Evolutionary conservation across 2,797 vertebrate species (phyloP), one percentile per base, ranked within the genome.

Genomic region (Ciconia nigra): DNA sequence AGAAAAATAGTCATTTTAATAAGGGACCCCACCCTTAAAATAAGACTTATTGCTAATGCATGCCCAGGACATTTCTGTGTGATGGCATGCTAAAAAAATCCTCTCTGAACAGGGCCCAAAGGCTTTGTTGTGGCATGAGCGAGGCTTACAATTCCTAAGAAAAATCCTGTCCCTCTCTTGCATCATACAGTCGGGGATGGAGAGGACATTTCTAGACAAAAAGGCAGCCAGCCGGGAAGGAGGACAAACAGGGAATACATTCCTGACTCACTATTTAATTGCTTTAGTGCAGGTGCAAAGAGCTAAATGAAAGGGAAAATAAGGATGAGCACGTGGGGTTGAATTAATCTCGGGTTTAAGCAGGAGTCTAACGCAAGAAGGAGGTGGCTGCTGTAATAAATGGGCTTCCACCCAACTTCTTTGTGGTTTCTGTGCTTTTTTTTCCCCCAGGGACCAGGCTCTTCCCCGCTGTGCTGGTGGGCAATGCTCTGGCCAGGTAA

Each of bases 51-150:
- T 94, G 91, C 93, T 96, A 79, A 67, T 26, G 46, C 83, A 90
- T 78, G 93, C 54, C 96, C 91, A 66, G 91, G 89, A 96, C 95
- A 96, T 90, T 93, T 65, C 85, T 94, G 73, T 0, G 2, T 97
- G 96, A 97, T 96, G 94, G 70, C 71, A 96, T 87, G 94, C 70
- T 87, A 42, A 76, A 97, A 96, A 90, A 90, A 95, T 96, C 95
- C 88, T 35, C 80, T 78, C 73, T 20, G 81, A 96, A 79, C 62
- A 26, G 63, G 66, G 89, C 94, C 77, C 83, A 73, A 86, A 84
- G 52, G 65, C 94, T 95, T 96, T 94, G 88, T 93, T 95, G 91
- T 76, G 85, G 54, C 95, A 76, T 79, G 44, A 94, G n/a, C 2
- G 13, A 94, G 70, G 41, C 65, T 95, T 90, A 93, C 65, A 11